Conservation (phyloP, 2,113 vertebrate genomes). For the Cynocephalus volans region DNA sequence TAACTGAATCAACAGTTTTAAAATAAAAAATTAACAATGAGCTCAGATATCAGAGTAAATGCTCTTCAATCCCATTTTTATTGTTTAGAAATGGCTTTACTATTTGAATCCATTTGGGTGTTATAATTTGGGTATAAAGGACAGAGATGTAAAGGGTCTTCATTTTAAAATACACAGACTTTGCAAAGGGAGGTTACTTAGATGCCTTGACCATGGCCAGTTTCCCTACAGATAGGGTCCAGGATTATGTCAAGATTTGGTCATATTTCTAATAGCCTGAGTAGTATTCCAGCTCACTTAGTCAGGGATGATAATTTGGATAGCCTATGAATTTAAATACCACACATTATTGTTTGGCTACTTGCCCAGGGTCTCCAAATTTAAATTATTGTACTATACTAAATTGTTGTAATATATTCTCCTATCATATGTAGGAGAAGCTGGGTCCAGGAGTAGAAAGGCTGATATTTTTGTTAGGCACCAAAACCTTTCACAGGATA, state of each 20-base stretch:
- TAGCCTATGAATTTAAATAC: background rate
- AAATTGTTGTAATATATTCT: too few relatives aligned
- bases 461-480: background rate
- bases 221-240: background rate
- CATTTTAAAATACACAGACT: background rate
- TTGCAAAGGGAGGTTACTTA: background rate
- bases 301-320: background rate
- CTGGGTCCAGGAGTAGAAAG: background rate
- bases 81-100: constrained; percentile 19
- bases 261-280: constrained; percentile 1
- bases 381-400: background rate
- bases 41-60: background rate
- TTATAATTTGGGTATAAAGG: constrained; percentile 9
- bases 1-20: background rate
- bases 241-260: background rate
- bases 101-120: background rate
- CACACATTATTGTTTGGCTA: background rate
- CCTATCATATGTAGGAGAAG: background rate
- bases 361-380: background rate
- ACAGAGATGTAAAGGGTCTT: constrained; percentile 3
- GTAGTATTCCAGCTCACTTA: background rate
- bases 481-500: background rate
- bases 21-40: background rate
- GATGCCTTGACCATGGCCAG: background rate
- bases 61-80: background rate